phyloP scores from a whole-genome alignment of 2,797 vertebrate species.

The Gorsachius magnificus region DNA sequence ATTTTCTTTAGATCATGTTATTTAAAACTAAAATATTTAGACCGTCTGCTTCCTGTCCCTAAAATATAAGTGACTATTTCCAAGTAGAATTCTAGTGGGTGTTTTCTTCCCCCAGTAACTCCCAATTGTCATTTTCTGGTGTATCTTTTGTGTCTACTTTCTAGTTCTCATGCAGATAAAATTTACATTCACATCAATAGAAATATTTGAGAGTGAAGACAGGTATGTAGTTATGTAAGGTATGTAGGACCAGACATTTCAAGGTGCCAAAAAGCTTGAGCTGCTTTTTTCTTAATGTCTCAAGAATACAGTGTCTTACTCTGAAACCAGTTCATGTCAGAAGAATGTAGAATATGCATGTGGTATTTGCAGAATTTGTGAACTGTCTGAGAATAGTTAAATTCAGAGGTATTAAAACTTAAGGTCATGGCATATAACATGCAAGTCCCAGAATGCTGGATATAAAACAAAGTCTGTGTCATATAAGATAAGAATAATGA shows the following conservation, averaged over 20 bases:
- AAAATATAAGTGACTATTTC: neutral
- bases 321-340: neutral
- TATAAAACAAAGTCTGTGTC: neutral
- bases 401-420: neutral
- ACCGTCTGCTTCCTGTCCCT: neutral
- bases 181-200: neutral
- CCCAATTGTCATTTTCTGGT: neutral
- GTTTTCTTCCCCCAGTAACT: neutral
- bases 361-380: neutral
- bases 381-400: neutral
- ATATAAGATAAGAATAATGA: neutral
- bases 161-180: neutral
- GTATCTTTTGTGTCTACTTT: neutral
- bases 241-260: neutral
- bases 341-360: neutral
- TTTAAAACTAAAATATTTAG: neutral
- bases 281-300: neutral
- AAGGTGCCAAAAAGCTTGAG: neutral
- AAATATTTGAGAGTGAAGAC: neutral
- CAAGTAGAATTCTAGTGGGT: neutral
- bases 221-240: neutral
- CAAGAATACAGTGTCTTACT: neutral
- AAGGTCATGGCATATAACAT: neutral
- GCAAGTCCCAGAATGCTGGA: neutral
- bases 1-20: neutral